A percentile compares a stretch with the other conserved stretches of the same genome.
These are phyloP conservation scores for Hololepta plana DNA, from an alignment of 2,888 invertebrate genomes.

Conservation along the genomic window DNA sequence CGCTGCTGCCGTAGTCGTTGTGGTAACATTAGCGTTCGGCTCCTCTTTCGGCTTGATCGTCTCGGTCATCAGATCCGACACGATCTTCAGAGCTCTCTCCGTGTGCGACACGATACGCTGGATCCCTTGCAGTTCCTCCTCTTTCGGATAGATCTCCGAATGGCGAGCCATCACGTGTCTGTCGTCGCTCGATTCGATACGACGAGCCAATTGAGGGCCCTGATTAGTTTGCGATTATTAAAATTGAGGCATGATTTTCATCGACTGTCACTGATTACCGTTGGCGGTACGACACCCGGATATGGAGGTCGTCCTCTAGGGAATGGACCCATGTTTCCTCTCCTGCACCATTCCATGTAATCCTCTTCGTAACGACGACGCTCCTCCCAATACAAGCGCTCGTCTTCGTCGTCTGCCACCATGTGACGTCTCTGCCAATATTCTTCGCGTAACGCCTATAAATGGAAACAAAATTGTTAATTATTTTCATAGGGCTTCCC, in stretches of 20 bases:
- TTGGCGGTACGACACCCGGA: slow-evolving; percentile 27
- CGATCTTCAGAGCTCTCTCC: slow-evolving; percentile 84
- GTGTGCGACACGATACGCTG: slow-evolving; percentile 86
- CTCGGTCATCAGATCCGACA: slow-evolving; percentile 76
- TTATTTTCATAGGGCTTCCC: neutral
- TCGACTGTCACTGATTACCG: slow-evolving; percentile 19
- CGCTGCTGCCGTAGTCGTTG: slow-evolving; percentile 18
- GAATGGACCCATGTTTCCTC: slow-evolving; percentile 39
- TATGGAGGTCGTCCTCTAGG: slow-evolving; percentile 25
- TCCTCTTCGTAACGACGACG: slow-evolving; percentile 56
- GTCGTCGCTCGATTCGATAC: slow-evolving; percentile 89
- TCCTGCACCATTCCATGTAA: slow-evolving; percentile 53
- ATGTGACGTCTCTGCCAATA: slow-evolving; percentile 48
- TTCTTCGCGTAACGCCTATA: slow-evolving; percentile 41
- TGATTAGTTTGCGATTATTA: no score
- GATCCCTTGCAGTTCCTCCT: slow-evolving; percentile 72
- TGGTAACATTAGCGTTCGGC: slow-evolving; percentile 11
- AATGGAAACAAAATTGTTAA: slow-evolving; percentile 1
- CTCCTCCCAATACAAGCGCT: slow-evolving; percentile 79
- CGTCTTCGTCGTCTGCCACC: slow-evolving; percentile 55
- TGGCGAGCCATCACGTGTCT: slow-evolving; percentile 88
- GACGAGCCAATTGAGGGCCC: slow-evolving; percentile 44
- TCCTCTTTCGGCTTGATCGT: slow-evolving; percentile 23
- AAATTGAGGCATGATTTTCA: slow-evolving; percentile 20
- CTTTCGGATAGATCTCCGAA: slow-evolving; percentile 83